Base-by-base conservation (phyloP, 2,113 vertebrate species). In the Cynopterus brachyotis region DNA sequence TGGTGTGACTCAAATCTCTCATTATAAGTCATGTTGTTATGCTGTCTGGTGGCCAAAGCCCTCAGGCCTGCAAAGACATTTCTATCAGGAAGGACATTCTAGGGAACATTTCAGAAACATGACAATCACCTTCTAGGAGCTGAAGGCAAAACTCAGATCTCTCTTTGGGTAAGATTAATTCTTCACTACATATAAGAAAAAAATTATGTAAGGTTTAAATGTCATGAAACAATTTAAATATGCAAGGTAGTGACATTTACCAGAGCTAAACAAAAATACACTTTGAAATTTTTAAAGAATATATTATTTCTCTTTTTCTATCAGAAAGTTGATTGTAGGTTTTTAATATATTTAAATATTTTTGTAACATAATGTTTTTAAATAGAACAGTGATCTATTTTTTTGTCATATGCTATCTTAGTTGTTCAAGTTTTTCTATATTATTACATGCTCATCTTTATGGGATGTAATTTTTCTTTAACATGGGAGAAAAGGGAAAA, bases 181-280 rank as follows among this genome's bases (percentile, higher is more conserved):
- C 30, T 91, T 79, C 40, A 66, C 9, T 78, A 28, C 1, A 19
- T 0, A 15, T 24, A 75, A 57, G 40, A 13, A 47, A 85, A 75
- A 20, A 70, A 15, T 47, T 37, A 30, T 53, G 62, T 59, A 35
- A 6, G 53, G 60, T 78, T 94, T 42, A 87, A 89, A 45, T 84
- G 28, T 57, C 6, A 70, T 67, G 96, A 97, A 98, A 97, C 88
- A 89, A 88, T 97, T 97, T 98, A 92, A 85, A 98, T 98, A 96
- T 90, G 66, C 17, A 62, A 93, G 66, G 9, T 90, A 92, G 62
- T 96, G 93, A 37, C 22, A 57, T 50, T 97, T 85, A 82, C 5
- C 15, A 70, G 53, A 64, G 9, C 35, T 81, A 1, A 57, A 67
- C 10, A 69, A 84, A 89, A 72, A 76, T 28, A 40, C 3, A 87